A percentile compares a stretch with the other conserved stretches of the same genome.
phyloP scores from a whole-genome alignment of 2,113 vertebrate species.

The Apodemus speciosus region DNA sequence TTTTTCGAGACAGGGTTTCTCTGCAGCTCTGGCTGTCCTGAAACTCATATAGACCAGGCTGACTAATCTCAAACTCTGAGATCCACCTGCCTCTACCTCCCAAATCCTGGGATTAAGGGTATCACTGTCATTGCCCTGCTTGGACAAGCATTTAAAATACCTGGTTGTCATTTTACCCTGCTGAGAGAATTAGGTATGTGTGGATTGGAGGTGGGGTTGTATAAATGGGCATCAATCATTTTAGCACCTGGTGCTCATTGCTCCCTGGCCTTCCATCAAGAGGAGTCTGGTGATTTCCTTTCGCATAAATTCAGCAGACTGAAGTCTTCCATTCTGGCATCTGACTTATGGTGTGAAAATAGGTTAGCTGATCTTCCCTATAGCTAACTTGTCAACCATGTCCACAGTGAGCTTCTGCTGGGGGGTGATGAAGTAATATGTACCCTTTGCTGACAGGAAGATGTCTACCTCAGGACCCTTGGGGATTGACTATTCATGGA shows the following conservation, averaged over 20 bases:
- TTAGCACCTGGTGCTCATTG: not conserved
- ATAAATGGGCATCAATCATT: fast-evolving
- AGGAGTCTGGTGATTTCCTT: not conserved
- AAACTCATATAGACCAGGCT: no score
- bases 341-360: not conserved
- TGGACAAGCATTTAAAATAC: not conserved
- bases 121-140: no score
- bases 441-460: not conserved
- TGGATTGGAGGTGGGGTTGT: fast-evolving
- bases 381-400: no score
- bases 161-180: not conserved
- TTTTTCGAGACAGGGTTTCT: no score
- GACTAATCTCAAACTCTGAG: no score
- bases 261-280: not conserved
- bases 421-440: not conserved
- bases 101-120: no score
- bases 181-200: no score
- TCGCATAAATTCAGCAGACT: not conserved
- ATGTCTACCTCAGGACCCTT: not conserved
- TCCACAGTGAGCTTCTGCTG: not conserved
- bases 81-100: no score
- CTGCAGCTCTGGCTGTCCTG: no score
- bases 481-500: fast-evolving
- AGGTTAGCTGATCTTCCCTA: not conserved
- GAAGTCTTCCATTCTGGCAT: not conserved